Conservation (phyloP, 2,888 invertebrate species). For the Phyllotreta striolata region DNA sequence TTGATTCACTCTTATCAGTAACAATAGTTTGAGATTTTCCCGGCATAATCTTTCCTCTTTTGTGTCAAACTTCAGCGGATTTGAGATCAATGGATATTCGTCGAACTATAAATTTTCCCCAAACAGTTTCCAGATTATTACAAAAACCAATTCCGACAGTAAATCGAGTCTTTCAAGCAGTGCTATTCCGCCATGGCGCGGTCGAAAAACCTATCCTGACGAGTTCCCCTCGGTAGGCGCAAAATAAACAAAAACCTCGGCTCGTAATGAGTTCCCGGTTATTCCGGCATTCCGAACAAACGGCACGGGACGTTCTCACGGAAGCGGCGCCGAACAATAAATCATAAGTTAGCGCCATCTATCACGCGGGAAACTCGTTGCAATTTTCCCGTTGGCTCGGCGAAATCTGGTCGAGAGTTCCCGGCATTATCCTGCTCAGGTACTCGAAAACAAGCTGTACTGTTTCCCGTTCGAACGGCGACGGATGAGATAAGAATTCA, state of each 20-base stretch:
- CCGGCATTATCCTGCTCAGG: no score
- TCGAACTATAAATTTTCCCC: no score
- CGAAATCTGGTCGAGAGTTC: slow-evolving; percentile 5
- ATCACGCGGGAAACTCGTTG: slow-evolving; percentile 14
- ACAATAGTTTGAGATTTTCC: no score
- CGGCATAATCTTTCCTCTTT: no score
- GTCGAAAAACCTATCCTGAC: background rate
- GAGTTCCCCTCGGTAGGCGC: no score
- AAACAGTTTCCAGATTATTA: no score
- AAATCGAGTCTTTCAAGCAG: background rate
- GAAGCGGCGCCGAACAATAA: slow-evolving; percentile 19
- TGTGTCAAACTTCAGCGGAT: no score
- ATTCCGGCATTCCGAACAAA: slow-evolving; percentile 18
- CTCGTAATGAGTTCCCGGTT: slow-evolving; percentile 24
- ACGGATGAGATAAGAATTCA: no score
- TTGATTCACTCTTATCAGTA: background rate
- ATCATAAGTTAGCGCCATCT: slow-evolving; percentile 25
- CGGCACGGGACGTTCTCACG: slow-evolving; percentile 10
- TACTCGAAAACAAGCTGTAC: no score
- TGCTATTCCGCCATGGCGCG: slow-evolving; percentile 3
- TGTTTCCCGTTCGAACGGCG: no score
- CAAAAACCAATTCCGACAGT: no score
- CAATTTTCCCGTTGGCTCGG: slow-evolving; percentile 19
- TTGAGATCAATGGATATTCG: no score
- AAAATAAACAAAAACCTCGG: slow-evolving; percentile 19